Conservation (phyloP, 1,140 invertebrate species). For the Drosophila sulfurigaster region DNA sequence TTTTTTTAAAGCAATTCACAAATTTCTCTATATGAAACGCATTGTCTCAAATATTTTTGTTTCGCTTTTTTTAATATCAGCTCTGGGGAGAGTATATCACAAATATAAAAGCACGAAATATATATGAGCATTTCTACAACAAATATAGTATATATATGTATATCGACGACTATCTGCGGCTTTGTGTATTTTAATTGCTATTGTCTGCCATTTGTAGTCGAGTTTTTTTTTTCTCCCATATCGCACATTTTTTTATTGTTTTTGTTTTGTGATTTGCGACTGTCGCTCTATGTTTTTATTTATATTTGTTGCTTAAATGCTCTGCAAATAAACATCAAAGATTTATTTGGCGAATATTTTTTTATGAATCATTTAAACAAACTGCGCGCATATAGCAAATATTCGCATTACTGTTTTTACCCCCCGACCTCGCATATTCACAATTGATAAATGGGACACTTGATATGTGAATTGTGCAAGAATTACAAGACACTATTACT, state of each 20-base stretch:
- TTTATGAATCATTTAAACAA: constrained; percentile 36
- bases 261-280: constrained; percentile 2
- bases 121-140: constrained; percentile 16
- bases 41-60: too few relatives aligned
- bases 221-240: background rate
- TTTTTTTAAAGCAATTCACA: too few relatives aligned
- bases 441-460: constrained; percentile 37
- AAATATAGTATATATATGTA: constrained; percentile 1
- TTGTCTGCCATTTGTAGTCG: constrained; percentile 28
- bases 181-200: constrained; percentile 44
- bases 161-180: constrained; percentile 27
- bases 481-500: background rate
- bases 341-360: constrained; percentile 33
- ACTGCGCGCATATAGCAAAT: constrained; percentile 33
- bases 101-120: background rate
- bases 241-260: background rate
- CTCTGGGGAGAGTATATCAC: background rate
- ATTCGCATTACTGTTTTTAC: constrained; percentile 26
- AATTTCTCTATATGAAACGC: too few relatives aligned
- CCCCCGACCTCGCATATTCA: constrained; percentile 17
- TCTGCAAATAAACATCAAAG: constrained; percentile 32
- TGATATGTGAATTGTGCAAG: constrained; percentile 10
- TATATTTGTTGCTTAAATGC: constrained; percentile 31
- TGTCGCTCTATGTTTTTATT: constrained; percentile 10
- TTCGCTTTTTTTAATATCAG: background rate